These are phyloP conservation scores for Meleagris gallopavo DNA, from an alignment of 2,113 vertebrate genomes.

Conservation along the genomic window DNA sequence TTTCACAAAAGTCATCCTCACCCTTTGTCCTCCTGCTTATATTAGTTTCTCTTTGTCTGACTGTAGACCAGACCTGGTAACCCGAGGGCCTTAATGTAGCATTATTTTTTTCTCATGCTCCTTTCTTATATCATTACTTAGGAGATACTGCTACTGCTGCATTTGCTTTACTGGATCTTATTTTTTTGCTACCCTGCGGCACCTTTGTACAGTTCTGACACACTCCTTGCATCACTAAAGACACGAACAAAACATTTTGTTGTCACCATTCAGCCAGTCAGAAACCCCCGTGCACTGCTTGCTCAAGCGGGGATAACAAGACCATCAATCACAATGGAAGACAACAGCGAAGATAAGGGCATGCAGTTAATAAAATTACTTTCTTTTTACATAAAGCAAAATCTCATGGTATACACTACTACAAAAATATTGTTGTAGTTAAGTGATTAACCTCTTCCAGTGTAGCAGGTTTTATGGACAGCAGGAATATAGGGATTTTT, in stretches of 20 bases:
- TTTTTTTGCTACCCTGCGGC: not conserved
- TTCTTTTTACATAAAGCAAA: not conserved
- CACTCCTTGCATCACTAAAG: not conserved
- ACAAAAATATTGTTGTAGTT: not conserved
- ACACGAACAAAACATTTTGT: not conserved
- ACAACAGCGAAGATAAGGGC: not conserved
- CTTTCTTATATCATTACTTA: not conserved
- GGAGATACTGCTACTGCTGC: not conserved
- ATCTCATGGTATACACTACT: not conserved
- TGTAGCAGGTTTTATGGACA: fast-evolving
- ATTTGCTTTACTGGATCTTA: not conserved
- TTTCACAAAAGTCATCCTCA: not conserved
- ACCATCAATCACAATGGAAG: not conserved
- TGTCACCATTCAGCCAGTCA: not conserved
- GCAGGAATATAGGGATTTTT: not conserved
- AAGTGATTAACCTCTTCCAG: not conserved
- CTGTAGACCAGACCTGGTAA: not conserved
- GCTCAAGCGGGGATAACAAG: not conserved
- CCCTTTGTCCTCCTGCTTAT: not conserved
- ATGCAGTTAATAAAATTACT: not conserved
- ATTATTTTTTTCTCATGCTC: not conserved
- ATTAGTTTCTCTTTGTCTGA: slow-evolving; percentile 12
- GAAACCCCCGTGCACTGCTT: not conserved
- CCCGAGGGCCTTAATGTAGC: not conserved
- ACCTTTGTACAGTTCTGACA: not conserved